Evolutionary conservation across 1,140 invertebrate genomes (phyloP).

Genomic region (Brachionus asplanchnoidis): DNA sequence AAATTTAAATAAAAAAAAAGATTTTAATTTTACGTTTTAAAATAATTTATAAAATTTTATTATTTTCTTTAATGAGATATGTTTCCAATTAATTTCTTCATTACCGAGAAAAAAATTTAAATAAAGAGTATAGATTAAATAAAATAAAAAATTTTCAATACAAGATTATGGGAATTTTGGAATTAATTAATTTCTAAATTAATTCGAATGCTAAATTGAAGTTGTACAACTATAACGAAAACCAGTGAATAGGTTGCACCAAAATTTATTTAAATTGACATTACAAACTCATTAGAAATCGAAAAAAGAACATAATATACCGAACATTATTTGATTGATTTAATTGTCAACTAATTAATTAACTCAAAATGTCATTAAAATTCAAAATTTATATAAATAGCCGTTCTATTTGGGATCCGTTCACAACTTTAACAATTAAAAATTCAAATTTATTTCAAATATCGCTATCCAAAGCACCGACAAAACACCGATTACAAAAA

Average conservation of each 20-base stretch:
- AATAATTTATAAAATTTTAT: too few relatives aligned
- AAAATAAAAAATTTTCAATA: too few relatives aligned
- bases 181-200: not conserved
- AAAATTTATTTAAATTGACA: conserved; percentile 17
- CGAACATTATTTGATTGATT: conserved; percentile 33
- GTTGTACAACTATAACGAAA: not conserved
- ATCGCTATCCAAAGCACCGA: not conserved
- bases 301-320: conserved; percentile 8
- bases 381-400: conserved; percentile 24
- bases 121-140: too few relatives aligned
- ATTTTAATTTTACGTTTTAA: too few relatives aligned
- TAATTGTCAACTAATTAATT: conserved; percentile 35
- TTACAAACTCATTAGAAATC: not conserved
- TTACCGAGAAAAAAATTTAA: too few relatives aligned
- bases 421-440: not conserved
- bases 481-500: not conserved
- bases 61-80: too few relatives aligned
- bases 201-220: not conserved
- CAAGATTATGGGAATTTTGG: not conserved
- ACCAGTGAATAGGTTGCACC: not conserved
- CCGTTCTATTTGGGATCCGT: not conserved
- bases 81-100: too few relatives aligned
- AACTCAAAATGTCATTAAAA: conserved; percentile 35
- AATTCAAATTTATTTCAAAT: conserved; percentile 9
- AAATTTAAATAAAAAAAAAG: too few relatives aligned